Evolutionary conservation across 1,140 invertebrate genomes (phyloP), one percentile per base, ranked within the genome.

Genomic region (Dermatophagoides farinae): DNA sequence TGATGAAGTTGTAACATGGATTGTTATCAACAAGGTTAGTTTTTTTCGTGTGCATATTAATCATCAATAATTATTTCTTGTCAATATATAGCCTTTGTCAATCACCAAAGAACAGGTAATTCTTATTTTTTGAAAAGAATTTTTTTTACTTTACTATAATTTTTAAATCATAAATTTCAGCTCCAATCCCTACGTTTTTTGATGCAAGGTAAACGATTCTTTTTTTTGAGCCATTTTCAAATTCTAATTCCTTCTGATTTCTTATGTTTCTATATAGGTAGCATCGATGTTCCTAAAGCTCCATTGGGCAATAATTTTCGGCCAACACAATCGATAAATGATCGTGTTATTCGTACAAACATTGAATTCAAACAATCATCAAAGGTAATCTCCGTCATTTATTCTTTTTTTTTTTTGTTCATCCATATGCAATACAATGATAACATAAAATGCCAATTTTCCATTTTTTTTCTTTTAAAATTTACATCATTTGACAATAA

Each of bases 301-400:
- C 85, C 86, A 18, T 77, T 95, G 67, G 87, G 86, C 63, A 90
- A 91, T 77, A 96, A 96, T 75, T 87, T 84, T 71, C 78, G 91
- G 70, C 88, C 88, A 31, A 80, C 84, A 1, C 88, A 92, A 70
- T 81, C 83, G 37, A 77, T 93, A 23, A 83, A 93, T 74, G 85
- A 90, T 73, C 79, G 90, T 65, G 85, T 88, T 16, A 82, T 95
- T 52, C 78, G 90, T 70, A 95, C 91, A 55, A 95, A 95, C 74
- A 95, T 96, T 70, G 87, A 95, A 74, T 92, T 95, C 72, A 82
- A 82, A 67, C 75, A 82, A 69, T 82, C 31, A 8, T 4, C 31
- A 31, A 31, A 31, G 31, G 31, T 31, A 31, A 31, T 31, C 31
- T 2, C 31, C 8, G 2, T 31, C 31, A 4, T 31, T 31, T 31